Evolutionary conservation across 2,113 vertebrate genomes (phyloP), one percentile per base, ranked within the genome.

Genomic region (Hoplias malabaricus): DNA sequence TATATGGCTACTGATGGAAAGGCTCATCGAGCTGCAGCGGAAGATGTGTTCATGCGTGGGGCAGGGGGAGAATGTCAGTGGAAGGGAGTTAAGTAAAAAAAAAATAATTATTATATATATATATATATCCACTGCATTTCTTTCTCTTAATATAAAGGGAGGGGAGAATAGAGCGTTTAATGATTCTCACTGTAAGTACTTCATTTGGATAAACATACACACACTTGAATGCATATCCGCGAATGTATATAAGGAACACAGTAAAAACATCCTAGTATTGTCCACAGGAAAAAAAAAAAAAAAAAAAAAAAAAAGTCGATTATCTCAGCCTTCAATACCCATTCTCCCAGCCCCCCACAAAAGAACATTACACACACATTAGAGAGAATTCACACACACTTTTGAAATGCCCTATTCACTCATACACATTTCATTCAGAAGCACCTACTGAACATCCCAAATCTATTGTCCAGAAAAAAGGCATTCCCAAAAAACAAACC

Each of bases 401-500:
- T 73, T 38, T 53, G 27, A 80, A 65, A 72, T 70, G 68, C 75
- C 72, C 77, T 82, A 70, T 31, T 50, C 84, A 84, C 71, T 78
- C 65, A 68, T 59, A 83, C 83, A 83, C 83, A 23, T 69, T 48
- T 74, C 54, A 59, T 84, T 87, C 82, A 87, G 89, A 91, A 90
- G 86, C 90, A n/a, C 88, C 89, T 86, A 89, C 84, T 83, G 83
- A 79, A 86, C 85, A 86, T 90, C 86, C 84, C 87, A 87, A 85
- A 87, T 80, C 88, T 80, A 61, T 84, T 84, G 86, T 87, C 85
- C 80, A 87, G 86, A 90, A 82, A 83, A n/a, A 85, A 87, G 67
- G 75, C 54, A 83, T 83, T 87, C 53, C 69, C 89, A 87, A 84
- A 89, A 87, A 88, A 90, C 89, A 85, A 87, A 91, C 92, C 91